Conservation (phyloP, 2,888 invertebrate genomes). For the Drosophila putrida region DNA sequence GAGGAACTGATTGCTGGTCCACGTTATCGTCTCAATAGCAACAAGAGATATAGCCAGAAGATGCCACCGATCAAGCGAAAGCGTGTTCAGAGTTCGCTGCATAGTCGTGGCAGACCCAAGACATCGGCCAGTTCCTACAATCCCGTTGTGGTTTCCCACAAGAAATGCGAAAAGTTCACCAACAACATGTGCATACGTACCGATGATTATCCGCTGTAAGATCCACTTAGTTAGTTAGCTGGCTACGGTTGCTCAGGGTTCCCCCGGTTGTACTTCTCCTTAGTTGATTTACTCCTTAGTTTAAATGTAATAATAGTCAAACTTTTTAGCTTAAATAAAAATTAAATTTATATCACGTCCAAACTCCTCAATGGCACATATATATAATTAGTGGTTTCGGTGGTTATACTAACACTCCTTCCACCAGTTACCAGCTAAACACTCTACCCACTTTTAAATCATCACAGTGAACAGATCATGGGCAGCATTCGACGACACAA, state of each 20-base stretch:
- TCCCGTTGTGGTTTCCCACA: slow-evolving; percentile 66
- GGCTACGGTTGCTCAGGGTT: slow-evolving; percentile 23
- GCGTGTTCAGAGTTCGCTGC: slow-evolving; percentile 59
- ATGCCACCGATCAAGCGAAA: slow-evolving; percentile 73
- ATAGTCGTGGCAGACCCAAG: slow-evolving; percentile 55
- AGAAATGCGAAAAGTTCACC: slow-evolving; percentile 89
- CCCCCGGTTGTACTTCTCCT: slow-evolving; percentile 18
- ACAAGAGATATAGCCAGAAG: slow-evolving; percentile 56
- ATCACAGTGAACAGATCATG: slow-evolving; percentile 88
- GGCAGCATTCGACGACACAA: slow-evolving; percentile 89
- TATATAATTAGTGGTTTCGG: slow-evolving; percentile 54
- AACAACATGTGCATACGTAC: slow-evolving; percentile 90
- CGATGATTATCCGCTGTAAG: slow-evolving; percentile 92
- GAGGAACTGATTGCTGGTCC: slow-evolving; percentile 83
- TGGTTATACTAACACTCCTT: slow-evolving; percentile 23
- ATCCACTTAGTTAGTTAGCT: slow-evolving; percentile 65
- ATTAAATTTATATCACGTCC: slow-evolving; percentile 58
- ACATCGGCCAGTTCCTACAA: slow-evolving; percentile 83
- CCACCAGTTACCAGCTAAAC: slow-evolving; percentile 17
- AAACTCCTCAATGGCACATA: slow-evolving; percentile 50
- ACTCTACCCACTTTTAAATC: slow-evolving; percentile 12
- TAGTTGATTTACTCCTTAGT: slow-evolving; percentile 20
- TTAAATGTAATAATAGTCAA: slow-evolving; percentile 35
- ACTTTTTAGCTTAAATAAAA: slow-evolving; percentile 57
- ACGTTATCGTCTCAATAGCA: slow-evolving; percentile 76